Evolutionary conservation across 2,113 vertebrate species (phyloP).

Genomic region (Pterophyllum scalare): DNA sequence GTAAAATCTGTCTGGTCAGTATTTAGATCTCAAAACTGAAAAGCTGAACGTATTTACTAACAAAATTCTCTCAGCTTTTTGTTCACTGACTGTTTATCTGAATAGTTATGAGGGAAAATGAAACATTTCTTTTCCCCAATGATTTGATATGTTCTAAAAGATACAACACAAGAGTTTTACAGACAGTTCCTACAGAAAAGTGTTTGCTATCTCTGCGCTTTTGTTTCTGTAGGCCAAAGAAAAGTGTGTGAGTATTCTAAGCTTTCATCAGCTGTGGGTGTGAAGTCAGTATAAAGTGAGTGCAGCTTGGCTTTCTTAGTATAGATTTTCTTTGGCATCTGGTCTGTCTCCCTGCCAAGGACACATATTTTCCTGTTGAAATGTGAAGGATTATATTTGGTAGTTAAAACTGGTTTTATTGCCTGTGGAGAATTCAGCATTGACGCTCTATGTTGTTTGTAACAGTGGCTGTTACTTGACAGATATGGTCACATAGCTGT

Average conservation of each 20-base stretch:
- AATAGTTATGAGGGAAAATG: too few relatives aligned
- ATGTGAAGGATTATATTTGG: neutral
- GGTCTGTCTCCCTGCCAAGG: neutral
- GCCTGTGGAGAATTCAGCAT: neutral
- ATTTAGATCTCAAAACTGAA: neutral
- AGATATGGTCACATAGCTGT: neutral
- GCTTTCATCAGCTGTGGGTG: too few relatives aligned
- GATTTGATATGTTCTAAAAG: neutral
- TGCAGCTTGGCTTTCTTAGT: neutral
- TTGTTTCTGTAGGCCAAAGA: neutral
- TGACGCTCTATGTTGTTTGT: too few relatives aligned
- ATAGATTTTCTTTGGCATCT: slow-evolving; percentile 4
- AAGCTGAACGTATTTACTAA: neutral
- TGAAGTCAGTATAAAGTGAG: neutral
- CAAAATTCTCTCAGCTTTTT: neutral
- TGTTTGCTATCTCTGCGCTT: neutral
- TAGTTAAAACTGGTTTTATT: neutral
- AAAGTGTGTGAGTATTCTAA: neutral
- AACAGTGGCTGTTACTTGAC: neutral
- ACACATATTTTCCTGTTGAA: neutral
- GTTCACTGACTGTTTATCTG: too few relatives aligned
- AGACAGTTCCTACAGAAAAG: neutral
- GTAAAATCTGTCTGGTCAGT: neutral
- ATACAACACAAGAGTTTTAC: neutral
- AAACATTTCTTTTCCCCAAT: neutral